Conservation (phyloP, 1,140 invertebrate species). For the Globodera rostochiensis region DNA sequence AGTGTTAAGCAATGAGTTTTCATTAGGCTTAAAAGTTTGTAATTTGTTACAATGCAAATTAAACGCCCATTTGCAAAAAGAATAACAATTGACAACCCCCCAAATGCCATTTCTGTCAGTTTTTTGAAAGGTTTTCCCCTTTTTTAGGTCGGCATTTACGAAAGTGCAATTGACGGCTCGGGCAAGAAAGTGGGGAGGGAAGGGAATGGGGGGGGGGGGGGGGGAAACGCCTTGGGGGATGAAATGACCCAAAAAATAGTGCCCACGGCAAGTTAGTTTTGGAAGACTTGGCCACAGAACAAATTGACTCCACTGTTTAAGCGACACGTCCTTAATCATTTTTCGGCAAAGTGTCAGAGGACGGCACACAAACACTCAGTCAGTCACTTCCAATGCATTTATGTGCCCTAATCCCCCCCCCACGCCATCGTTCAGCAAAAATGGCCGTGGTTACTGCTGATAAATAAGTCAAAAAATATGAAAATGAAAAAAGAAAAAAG, state of each 20-base stretch:
- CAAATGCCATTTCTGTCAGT: background rate
- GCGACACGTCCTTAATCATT: conserved; percentile 9
- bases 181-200: background rate
- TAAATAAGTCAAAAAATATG: background rate
- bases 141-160: background rate
- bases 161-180: conserved; percentile 5
- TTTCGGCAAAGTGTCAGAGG: background rate
- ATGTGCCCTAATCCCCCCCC: background rate
- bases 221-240: background rate
- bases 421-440: background rate
- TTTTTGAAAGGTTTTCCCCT: background rate
- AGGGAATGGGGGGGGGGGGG: background rate
- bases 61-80: background rate
- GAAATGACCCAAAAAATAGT: conserved; percentile 1
- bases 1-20: background rate
- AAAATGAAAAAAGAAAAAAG: background rate
- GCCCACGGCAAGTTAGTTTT: background rate
- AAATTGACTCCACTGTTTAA: conserved; percentile 1
- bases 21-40: conserved; percentile 4
- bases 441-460: background rate
- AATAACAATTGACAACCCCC: background rate
- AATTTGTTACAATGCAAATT: background rate
- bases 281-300: background rate
- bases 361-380: background rate
- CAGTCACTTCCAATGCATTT: background rate